phyloP scores from a whole-genome alignment of 2,113 vertebrate genomes.

The Heterotis niloticus region DNA sequence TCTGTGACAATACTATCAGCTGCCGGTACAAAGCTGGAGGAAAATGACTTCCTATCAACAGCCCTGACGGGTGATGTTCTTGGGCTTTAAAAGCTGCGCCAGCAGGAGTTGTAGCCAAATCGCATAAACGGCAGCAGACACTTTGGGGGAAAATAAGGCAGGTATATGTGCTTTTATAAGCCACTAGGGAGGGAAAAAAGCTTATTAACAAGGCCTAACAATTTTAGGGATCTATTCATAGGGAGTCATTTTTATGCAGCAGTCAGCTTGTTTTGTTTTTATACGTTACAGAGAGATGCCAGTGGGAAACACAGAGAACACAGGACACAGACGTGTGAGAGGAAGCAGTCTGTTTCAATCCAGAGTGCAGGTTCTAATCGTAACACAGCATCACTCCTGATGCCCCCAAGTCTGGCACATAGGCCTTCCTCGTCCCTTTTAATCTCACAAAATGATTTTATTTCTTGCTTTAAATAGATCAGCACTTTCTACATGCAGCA shows the following conservation, averaged over 20 bases:
- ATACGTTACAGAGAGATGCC: not conserved
- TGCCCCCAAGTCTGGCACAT: not conserved
- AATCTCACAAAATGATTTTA: not conserved
- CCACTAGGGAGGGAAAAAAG: not conserved
- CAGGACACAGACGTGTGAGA: not conserved
- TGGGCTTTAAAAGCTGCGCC: not conserved
- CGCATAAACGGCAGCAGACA: not conserved
- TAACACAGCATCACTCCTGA: not conserved
- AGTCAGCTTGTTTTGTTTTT: not conserved
- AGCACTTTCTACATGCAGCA: not conserved
- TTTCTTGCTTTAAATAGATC: not conserved
- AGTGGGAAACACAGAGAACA: not conserved
- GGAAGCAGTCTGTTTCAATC: too few species aligned
- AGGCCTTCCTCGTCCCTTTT: not conserved
- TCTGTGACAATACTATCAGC: not conserved
- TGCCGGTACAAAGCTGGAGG: not conserved
- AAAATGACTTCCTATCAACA: slow-evolving; percentile 5
- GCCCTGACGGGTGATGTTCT: slow-evolving; percentile 1
- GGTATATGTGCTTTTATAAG: not conserved
- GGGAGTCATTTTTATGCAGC: not conserved
- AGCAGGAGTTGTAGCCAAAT: not conserved
- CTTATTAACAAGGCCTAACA: not conserved
- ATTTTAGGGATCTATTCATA: not conserved
- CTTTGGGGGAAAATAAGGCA: slow-evolving; percentile 7
- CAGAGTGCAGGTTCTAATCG: not conserved